Evolutionary conservation across 2,888 invertebrate genomes (phyloP), one percentile per base, ranked within the genome.

Genomic region (Candidula unifasciata): DNA sequence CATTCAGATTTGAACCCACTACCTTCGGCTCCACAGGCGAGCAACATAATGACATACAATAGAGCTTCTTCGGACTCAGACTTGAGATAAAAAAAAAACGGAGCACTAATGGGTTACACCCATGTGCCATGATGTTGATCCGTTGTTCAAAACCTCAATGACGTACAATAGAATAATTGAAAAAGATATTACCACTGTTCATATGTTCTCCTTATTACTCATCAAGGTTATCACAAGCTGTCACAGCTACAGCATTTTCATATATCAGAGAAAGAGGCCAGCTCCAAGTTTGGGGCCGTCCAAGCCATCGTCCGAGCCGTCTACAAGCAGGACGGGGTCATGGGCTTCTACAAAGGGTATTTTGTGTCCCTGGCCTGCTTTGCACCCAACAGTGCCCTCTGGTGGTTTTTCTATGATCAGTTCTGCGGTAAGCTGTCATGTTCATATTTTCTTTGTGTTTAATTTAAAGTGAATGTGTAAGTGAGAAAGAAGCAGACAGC

Each of bases 351-450:
- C 94, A 95, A 98, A 85, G 99, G 99, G 0, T 99, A 98, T 93
- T 95, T 96, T 44, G 97, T 98, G 0, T 98, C 98, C 52, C 94
- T 99, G 21, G 96, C 97, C 89, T 96, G 98, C 0, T 99, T 98
- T 93, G 98, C 98, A 74, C 98, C 99, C 24, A 98, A 98, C 94
- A 98, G 97, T 30, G 98, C 98, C n/a, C 95, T 98, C 74, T 99
- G 99, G 98, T 99, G 99, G 99, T 96, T 96, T 33, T 96, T 98
- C 90, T 99, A 99, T 94, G 97, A 97, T 88, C 95, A 96, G 71
- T 98, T 98, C 94, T 97, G 98, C 96, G 97, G 98, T 98, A 94
- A 91, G 92, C 87, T 44, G n/a, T 44, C 44, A 27, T 16, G 71
- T 44, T 18, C 33, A 13, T 68, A 0, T 54, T 71, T 21, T 35